Evolutionary conservation across 2,113 vertebrate species (phyloP), one percentile per base, ranked within the genome.

Genomic region (Hippocampus comes): DNA sequence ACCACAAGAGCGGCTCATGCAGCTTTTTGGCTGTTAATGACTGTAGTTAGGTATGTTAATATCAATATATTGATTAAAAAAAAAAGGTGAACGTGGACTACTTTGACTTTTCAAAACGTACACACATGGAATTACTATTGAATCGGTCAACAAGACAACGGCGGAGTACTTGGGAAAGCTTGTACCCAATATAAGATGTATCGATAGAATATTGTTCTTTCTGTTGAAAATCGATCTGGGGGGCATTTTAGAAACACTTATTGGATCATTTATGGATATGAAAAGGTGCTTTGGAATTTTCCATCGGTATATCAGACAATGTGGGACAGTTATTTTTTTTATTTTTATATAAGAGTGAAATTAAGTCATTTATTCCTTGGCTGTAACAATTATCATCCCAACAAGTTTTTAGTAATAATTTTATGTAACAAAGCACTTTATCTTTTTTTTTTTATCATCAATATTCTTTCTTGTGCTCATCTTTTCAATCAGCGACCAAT

Each of bases 361-460:
- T 75, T 65, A 65, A 63, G 30, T 68, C 21, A 74, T 67, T 71
- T 63, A 75, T 72, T 38, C 53, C 71, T 80, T 72, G 46, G 25
- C 46, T 83, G 75, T 60, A 67, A 77, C 43, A 77, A 78, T 78
- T 85, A 11, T 71, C 27, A 73, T 73, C 64, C 76, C 67, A 63
- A 79, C 27, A 71, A 73, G 53, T 23, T 69, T 42, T 66, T 87
- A 76, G 78, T 86, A 34, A 59, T 82, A 83, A 72, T 79, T 61
- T 43, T 20, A 88, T 87, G 72, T 74, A 88, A 83, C 71, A 79
- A 90, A 89, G 92, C 93, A 93, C 93, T 93, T 93, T 93, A 93
- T 91, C 65, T 81, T 81, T 83, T 71, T 71, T 71, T 84, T 34
- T 34, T 34, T 34, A 4, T 78, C 74, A 85, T 81, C 90, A 92